phyloP scores from a whole-genome alignment of 1,140 invertebrate species.

The honey bee (Apis mellifera) region DNA sequence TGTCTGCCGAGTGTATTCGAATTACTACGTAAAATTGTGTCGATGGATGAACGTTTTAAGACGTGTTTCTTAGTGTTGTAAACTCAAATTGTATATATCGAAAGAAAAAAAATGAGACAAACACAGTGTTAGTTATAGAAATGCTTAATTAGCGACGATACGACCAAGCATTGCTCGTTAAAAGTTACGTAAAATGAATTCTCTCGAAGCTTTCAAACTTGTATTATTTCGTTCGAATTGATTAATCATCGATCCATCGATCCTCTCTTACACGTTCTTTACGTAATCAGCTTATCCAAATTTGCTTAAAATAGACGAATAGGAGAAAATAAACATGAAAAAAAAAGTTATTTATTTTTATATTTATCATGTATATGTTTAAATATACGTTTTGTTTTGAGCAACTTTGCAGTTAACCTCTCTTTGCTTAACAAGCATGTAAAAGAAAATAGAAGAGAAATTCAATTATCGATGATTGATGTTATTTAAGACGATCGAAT shows the following conservation, averaged over 20 bases:
- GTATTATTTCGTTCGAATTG: neutral
- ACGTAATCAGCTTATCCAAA: neutral
- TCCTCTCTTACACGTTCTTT: no score
- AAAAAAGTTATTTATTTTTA: neutral
- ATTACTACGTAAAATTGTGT: neutral
- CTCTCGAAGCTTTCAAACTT: no score
- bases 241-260: neutral
- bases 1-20: neutral
- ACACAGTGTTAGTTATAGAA: constrained; percentile 4
- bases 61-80: neutral
- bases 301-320: neutral
- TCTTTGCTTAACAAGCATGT: no score
- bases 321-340: neutral
- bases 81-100: neutral
- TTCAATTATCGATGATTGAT: no score
- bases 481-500: no score
- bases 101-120: neutral
- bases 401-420: no score
- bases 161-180: constrained; percentile 3
- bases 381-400: no score
- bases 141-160: constrained; percentile 14
- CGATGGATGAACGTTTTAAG: neutral
- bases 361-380: no score
- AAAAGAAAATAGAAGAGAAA: no score
- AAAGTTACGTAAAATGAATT: constrained; percentile 6